Evolutionary conservation across 2,888 invertebrate species (phyloP).

Genomic region (Nezara viridula): DNA sequence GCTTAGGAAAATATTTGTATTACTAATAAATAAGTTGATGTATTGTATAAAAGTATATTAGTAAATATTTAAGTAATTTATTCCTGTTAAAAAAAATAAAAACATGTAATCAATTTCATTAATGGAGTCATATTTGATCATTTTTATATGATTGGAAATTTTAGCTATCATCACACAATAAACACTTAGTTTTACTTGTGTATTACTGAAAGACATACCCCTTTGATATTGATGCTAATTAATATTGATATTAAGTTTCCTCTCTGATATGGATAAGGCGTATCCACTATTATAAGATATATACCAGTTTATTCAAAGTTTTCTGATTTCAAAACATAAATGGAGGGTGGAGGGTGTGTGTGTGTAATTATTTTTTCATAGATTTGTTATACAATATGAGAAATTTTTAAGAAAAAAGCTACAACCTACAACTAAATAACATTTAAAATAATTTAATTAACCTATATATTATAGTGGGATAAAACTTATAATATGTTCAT

Average conservation of each 20-base stretch:
- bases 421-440: too few species aligned
- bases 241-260: background rate
- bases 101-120: background rate
- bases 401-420: too few species aligned
- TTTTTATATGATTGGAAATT: background rate
- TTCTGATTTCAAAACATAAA: background rate
- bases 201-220: background rate
- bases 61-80: background rate
- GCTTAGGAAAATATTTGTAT: background rate
- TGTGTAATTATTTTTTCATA: too few species aligned
- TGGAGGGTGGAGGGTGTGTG: background rate
- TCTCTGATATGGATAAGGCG: background rate
- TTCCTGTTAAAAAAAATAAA: background rate
- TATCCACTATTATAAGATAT: background rate
- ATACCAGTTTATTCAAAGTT: background rate
- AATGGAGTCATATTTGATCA: background rate
- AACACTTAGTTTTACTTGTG: background rate
- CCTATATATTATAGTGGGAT: too few species aligned
- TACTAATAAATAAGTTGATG: background rate
- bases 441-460: too few species aligned
- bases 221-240: background rate
- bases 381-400: too few species aligned
- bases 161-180: background rate
- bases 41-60: background rate
- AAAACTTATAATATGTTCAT: too few species aligned